Evolutionary conservation across 1,140 invertebrate genomes (phyloP).

Genomic region (Ceratina japonica): DNA sequence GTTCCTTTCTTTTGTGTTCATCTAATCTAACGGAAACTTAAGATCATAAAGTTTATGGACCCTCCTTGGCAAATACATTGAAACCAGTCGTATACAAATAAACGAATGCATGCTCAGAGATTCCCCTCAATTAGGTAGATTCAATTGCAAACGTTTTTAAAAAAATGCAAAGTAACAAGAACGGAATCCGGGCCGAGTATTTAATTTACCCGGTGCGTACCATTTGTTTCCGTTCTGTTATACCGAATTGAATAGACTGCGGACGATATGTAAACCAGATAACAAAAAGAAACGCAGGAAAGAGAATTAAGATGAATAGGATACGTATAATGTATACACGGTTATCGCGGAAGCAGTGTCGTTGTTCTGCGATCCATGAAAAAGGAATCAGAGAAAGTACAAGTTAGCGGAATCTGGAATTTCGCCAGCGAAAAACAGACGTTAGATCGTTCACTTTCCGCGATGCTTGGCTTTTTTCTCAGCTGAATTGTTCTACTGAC

Average conservation of each 20-base stretch:
- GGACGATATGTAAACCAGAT: neutral
- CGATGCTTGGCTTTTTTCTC: constrained; percentile 19
- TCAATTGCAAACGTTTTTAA: no score
- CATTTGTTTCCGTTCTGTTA: neutral
- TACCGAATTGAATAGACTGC: neutral
- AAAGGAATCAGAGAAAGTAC: constrained; percentile 52
- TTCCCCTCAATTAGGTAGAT: no score
- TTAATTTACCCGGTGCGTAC: no score
- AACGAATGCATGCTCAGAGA: no score
- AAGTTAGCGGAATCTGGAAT: constrained; percentile 32
- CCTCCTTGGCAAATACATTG: no score
- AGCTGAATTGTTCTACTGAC: constrained; percentile 37
- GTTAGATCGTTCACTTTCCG: constrained; percentile 14
- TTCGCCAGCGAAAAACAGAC: constrained; percentile 23
- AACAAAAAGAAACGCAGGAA: constrained; percentile 18
- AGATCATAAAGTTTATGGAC: no score
- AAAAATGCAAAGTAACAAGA: no score
- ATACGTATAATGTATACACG: constrained; percentile 5
- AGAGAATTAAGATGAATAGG: neutral
- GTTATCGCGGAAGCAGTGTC: constrained; percentile 9
- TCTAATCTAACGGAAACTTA: no score
- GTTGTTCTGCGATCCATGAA: constrained; percentile 42
- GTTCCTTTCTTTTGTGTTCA: no score
- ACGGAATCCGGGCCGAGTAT: no score
- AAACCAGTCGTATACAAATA: no score